Percentiles rank a stretch among this genome's conserved stretches.
Evolutionary conservation across 2,888 invertebrate species (phyloP).

Genomic region (Copidosoma aretas): DNA sequence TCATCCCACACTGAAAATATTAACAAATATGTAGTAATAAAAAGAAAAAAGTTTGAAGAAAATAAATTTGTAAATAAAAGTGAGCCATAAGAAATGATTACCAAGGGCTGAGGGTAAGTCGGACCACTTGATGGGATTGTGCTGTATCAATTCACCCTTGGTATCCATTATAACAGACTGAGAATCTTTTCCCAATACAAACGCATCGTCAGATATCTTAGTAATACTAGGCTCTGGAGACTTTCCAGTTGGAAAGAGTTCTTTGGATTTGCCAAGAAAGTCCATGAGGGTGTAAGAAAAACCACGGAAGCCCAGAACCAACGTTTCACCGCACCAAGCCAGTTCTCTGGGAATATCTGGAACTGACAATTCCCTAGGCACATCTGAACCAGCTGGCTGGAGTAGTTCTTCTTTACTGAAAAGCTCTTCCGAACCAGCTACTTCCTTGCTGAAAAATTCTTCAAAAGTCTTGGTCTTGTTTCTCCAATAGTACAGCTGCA

Average conservation of each 20-base stretch:
- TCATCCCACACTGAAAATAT: constrained; percentile 82
- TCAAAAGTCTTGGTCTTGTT: constrained; percentile 83
- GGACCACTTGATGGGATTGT: constrained; percentile 79
- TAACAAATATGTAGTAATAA: constrained; percentile 10
- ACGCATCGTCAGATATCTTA: constrained; percentile 76
- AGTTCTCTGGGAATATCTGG: constrained; percentile 52
- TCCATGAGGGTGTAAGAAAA: constrained; percentile 57
- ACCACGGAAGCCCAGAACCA: constrained; percentile 59
- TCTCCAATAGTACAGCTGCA: constrained; percentile 90
- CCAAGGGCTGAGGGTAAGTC: constrained; percentile 77
- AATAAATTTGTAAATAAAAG: no score
- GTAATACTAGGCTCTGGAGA: constrained; percentile 84
- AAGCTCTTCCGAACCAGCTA: constrained; percentile 70
- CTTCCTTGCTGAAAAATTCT: constrained; percentile 67
- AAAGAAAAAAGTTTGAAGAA: constrained; percentile 6
- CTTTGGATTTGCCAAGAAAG: constrained; percentile 72
- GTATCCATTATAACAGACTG: constrained; percentile 86
- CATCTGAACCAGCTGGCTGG: constrained; percentile 30
- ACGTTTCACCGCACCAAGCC: constrained; percentile 58
- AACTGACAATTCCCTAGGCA: constrained; percentile 45
- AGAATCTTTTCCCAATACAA: constrained; percentile 86
- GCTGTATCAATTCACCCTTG: constrained; percentile 72
- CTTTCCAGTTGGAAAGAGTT: constrained; percentile 85
- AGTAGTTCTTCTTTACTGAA: constrained; percentile 62
- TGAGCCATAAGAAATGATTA: constrained; percentile 57